Base-by-base conservation (phyloP, 2,797 vertebrate species). In the Argentina silus region DNA sequence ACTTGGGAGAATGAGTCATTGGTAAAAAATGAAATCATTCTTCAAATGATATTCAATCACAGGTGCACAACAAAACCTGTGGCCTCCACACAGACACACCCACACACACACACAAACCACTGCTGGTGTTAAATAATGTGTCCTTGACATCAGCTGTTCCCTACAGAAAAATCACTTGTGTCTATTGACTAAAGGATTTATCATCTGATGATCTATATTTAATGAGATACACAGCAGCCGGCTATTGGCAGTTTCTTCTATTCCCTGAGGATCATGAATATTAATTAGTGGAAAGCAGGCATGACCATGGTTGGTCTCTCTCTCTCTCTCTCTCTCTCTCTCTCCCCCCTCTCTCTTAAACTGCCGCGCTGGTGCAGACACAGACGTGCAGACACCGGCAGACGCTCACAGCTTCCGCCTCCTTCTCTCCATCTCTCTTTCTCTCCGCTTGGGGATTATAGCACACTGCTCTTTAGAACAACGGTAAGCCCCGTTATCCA, bases 381-480 rank as follows among this genome's bases (percentile, higher is more conserved):
- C 85, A 88, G 86, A 86, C 83, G 73, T 81, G 77, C 90, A 85
- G 87, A 88, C 87, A 82, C 89, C 81, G 83, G 83, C 87, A 93
- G 90, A 91, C 66, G 78, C 87, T 82, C 83, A 85, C 88, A 78
- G 85, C 89, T 88, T 86, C 82, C 67, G 62, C 4, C 60, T 56
- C 50, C 42, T 42, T 44, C 17, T 10, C 67, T 57, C 27, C 36
- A 44, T 57, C 53, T 44, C 36, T 14, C 27, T 19, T 85, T 85
- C 85, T 77, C 70, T 69, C 67, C 65, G 63, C 77, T 76, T 61
- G 78, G 85, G 79, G 85, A 90, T 82, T 80, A 79, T 72, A 81
- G 67, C 85, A 77, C 86, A 71, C 85, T 72, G 78, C 90, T 81
- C 77, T 80, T 81, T 83, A 79, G 67, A 89, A 89, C 75, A 74